Evolutionary conservation across 2,797 vertebrate species (phyloP).

Genomic region (Balearica regulorum): DNA sequence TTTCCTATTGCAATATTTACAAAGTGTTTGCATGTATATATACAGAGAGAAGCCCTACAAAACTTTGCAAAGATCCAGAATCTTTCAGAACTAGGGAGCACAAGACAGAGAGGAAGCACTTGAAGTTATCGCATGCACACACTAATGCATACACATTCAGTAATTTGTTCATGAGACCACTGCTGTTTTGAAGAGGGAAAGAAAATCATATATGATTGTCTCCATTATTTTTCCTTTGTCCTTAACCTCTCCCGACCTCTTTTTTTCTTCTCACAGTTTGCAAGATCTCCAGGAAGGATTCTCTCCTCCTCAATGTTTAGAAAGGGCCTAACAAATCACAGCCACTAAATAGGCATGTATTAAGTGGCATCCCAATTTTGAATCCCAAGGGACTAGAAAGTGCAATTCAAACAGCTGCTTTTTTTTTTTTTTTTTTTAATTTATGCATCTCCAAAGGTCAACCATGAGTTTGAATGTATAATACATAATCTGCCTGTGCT

Average conservation of each 20-base stretch:
- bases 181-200: neutral
- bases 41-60: neutral
- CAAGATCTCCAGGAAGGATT: neutral
- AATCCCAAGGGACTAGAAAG: constrained; percentile 2
- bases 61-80: neutral
- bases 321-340: constrained; percentile 23
- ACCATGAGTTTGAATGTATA: constrained; percentile 47
- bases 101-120: neutral
- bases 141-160: neutral
- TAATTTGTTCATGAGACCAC: neutral
- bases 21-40: neutral
- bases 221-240: neutral
- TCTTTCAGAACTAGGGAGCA: neutral
- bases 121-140: neutral
- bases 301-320: neutral
- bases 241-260: neutral
- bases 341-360: constrained; percentile 26
- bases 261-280: neutral
- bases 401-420: constrained; percentile 48
- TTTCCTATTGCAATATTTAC: neutral
- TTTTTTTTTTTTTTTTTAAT: constrained; percentile 42
- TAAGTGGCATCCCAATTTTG: constrained; percentile 28
- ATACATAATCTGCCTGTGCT: constrained; percentile 23
- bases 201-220: neutral
- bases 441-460: constrained; percentile 55